phyloP scores from a whole-genome alignment of 37 sponge, comb jelly and placozoan genomes.

The Geodia barretti region DNA sequence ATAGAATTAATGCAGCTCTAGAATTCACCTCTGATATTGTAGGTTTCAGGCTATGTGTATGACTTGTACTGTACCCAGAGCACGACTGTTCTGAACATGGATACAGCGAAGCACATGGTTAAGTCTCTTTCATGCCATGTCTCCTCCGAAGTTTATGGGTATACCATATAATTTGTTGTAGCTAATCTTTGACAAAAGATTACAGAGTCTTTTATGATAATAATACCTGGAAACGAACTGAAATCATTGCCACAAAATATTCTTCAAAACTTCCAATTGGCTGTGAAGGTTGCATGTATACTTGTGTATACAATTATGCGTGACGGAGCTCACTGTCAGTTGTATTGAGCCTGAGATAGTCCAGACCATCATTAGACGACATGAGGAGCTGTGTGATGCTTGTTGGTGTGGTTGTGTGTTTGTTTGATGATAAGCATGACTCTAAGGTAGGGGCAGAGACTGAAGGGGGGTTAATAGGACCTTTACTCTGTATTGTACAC shows the following conservation, averaged over 20 bases:
- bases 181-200: too few species aligned
- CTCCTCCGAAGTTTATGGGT: too few species aligned
- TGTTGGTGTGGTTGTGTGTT: too few species aligned
- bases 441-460: slow-evolving; percentile 86
- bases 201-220: too few species aligned
- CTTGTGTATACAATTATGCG: slow-evolving; percentile 1
- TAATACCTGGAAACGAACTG: too few species aligned
- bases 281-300: background rate
- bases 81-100: background rate
- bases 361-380: slow-evolving; percentile 54
- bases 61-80: slow-evolving; percentile 45
- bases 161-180: too few species aligned
- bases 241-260: too few species aligned
- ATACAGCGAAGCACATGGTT: background rate
- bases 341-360: slow-evolving; percentile 45
- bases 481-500: too few species aligned
- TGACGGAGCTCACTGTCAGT: slow-evolving; percentile 62
- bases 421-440: slow-evolving; percentile 84
- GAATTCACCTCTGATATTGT: background rate
- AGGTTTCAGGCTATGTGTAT: slow-evolving; percentile 33
- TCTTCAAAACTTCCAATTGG: background rate
- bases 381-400: slow-evolving; percentile 50
- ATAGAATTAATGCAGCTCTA: too few species aligned
- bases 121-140: too few species aligned
- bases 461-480: too few species aligned